Base-by-base conservation (phyloP, 2,113 vertebrate species). In the Syngnathoides biaculeatus region DNA sequence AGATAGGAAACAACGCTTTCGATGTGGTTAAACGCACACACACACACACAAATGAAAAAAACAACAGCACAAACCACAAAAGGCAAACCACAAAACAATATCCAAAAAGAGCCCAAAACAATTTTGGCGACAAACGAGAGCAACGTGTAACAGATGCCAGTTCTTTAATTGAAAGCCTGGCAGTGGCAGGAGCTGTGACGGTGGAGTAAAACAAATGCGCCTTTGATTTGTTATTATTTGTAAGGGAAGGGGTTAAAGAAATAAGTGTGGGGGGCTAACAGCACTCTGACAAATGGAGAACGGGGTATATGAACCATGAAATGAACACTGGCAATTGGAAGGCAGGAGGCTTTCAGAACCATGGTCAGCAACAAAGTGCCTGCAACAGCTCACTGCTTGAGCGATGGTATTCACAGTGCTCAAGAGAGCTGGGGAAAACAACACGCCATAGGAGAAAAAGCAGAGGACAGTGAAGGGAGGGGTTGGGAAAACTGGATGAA, bases 251-350 rank as follows among this genome's bases (percentile, higher is more conserved):
- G 91, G 91, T 91, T 91, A 92, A 92, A 89, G 87, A 91, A 92
- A 92, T 90, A 91, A 88, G 89, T 65, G 74, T 69, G 82, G 72
- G 82, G 60, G 80, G 87, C 91, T 92, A 93, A 93, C 89, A 84
- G 91, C 87, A 85, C 73, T 86, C 88, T 92, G 91, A 93, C 91
- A 93, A 93, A 92, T 92, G 88, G 89, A 89, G 89, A 91, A 89
- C 87, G 69, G 84, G 83, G 82, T 92, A 91, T 92, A 92, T 92
- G 91, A 92, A 92, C 89, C 92, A 92, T 93, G 91, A 93, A 93
- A 93, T 92, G 90, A 92, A 93, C 90, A 90, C 86, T 88, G 77
- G 89, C 89, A 90, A 92, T 89, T 90, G 87, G 91, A 91, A 91
- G 83, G 90, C 86, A 89, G 89, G 79, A 88, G 89, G 86, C 81